Evolutionary conservation across 2,888 invertebrate genomes (phyloP).

Genomic region (Ametastegia equiseti): DNA sequence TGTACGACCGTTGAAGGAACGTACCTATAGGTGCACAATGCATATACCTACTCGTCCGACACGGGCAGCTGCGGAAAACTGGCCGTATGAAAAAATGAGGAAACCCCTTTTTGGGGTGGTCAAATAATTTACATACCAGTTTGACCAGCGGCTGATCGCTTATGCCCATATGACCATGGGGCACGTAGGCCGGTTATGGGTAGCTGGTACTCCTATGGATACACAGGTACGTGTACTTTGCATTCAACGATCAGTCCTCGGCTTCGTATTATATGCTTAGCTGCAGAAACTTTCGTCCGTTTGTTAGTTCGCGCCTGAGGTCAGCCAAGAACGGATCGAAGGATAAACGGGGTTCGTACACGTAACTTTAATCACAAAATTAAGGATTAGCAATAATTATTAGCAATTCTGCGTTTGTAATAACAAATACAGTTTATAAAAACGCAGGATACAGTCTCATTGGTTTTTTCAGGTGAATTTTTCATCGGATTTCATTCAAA

Average conservation of each 20-base stretch:
- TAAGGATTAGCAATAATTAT: not conserved
- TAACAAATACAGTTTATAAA: too few relatives aligned
- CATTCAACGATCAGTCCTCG: not conserved
- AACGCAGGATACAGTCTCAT: too few relatives aligned
- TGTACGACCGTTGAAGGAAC: conserved; percentile 27
- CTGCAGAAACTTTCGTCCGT: not conserved
- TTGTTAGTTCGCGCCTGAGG: conserved; percentile 24
- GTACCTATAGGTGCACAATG: conserved; percentile 44
- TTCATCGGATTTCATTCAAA: not conserved
- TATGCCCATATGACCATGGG: conserved; percentile 30
- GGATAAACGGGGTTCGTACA: not conserved
- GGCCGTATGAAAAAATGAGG: conserved; percentile 28
- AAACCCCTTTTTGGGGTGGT: conserved; percentile 53
- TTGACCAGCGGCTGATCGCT: conserved; percentile 54
- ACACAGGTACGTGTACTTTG: not conserved
- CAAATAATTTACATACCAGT: conserved; percentile 64
- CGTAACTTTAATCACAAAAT: not conserved
- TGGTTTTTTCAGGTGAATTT: not conserved
- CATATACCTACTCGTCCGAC: conserved; percentile 22
- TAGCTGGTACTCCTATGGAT: not conserved
- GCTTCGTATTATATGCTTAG: not conserved
- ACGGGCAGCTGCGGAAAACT: conserved; percentile 44
- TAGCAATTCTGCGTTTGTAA: not conserved
- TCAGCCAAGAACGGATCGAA: conserved; percentile 1
- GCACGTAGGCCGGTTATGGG: not conserved